phyloP scores from a whole-genome alignment of 2,888 invertebrate species.

The Xylota sylvarum region DNA sequence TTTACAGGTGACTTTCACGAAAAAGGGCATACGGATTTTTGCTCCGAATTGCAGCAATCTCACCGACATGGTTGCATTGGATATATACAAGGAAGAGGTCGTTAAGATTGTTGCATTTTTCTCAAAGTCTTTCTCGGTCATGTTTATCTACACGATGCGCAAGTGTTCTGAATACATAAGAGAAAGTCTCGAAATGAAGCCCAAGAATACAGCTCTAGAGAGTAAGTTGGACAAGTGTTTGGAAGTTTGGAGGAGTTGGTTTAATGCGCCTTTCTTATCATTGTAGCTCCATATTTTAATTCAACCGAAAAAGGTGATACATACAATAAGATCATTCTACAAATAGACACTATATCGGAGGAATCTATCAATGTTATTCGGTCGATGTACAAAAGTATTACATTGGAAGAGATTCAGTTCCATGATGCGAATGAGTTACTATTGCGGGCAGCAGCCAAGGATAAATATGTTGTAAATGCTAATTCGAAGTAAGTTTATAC shows the following conservation, averaged over 20 bases:
- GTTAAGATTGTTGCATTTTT: slow-evolving; percentile 92
- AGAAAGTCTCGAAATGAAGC: slow-evolving; percentile 88
- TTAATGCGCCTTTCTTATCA: slow-evolving; percentile 38
- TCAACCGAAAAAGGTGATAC: slow-evolving; percentile 88
- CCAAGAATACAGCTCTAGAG: slow-evolving; percentile 73
- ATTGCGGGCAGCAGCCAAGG: slow-evolving; percentile 87
- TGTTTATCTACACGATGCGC: slow-evolving; percentile 92
- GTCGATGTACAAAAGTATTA: slow-evolving; percentile 86
- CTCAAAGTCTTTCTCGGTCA: slow-evolving; percentile 90
- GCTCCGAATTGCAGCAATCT: slow-evolving; percentile 87
- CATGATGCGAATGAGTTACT: slow-evolving; percentile 93
- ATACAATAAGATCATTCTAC: slow-evolving; percentile 90
- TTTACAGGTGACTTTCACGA: slow-evolving; percentile 86
- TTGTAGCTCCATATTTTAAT: slow-evolving; percentile 87
- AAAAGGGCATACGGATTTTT: slow-evolving; percentile 87
- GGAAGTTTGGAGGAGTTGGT: slow-evolving; percentile 25
- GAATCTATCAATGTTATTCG: slow-evolving; percentile 89
- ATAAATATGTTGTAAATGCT: slow-evolving; percentile 80
- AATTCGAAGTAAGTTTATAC: slow-evolving; percentile 75
- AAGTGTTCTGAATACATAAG: slow-evolving; percentile 89
- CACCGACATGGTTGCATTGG: slow-evolving; percentile 87
- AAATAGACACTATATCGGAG: slow-evolving; percentile 89
- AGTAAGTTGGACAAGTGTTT: slow-evolving; percentile 32
- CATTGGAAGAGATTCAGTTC: slow-evolving; percentile 89
- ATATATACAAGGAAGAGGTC: slow-evolving; percentile 89